phyloP scores from a whole-genome alignment of 1,140 invertebrate genomes.

The Vanessa tameamea region DNA sequence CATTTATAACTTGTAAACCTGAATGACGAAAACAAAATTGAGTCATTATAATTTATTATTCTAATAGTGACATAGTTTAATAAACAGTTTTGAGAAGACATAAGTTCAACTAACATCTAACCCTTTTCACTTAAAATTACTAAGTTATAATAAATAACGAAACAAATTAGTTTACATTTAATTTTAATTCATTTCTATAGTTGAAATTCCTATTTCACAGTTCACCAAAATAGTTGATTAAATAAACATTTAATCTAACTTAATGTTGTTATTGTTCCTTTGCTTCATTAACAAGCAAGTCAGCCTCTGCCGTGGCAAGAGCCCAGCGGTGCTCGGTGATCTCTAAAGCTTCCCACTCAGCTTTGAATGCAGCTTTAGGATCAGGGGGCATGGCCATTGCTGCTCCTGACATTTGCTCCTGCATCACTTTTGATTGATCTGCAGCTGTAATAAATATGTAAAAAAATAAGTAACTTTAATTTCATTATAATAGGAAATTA shows the following conservation, averaged over 20 bases:
- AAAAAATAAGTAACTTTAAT: too few relatives aligned
- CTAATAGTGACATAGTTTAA: too few relatives aligned
- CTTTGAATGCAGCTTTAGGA: slow-evolving; percentile 99
- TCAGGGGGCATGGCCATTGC: slow-evolving; percentile 98
- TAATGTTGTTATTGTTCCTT: neutral
- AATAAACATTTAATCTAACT: neutral
- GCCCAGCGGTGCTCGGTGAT: slow-evolving; percentile 97
- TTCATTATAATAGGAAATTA: neutral
- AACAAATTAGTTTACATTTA: neutral
- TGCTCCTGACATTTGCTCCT: slow-evolving; percentile 98
- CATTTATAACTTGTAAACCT: too few relatives aligned
- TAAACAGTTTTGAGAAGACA: too few relatives aligned
- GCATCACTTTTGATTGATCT: slow-evolving; percentile 97
- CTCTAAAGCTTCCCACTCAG: slow-evolving; percentile 99
- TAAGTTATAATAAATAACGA: neutral
- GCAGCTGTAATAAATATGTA: slow-evolving; percentile 83
- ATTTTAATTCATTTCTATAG: neutral
- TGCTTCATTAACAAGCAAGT: slow-evolving; percentile 56
- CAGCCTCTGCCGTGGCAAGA: slow-evolving; percentile 88
- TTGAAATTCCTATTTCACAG: neutral
- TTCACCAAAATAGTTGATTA: neutral
- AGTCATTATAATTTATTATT: too few relatives aligned
- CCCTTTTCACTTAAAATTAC: neutral
- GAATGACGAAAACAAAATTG: too few relatives aligned
- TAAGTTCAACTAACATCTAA: neutral